A percentile compares a stretch with the other conserved stretches of the same genome.
These are phyloP conservation scores for Thyatira batis DNA, from an alignment of 2,888 invertebrate genomes.

Conservation along the genomic window DNA sequence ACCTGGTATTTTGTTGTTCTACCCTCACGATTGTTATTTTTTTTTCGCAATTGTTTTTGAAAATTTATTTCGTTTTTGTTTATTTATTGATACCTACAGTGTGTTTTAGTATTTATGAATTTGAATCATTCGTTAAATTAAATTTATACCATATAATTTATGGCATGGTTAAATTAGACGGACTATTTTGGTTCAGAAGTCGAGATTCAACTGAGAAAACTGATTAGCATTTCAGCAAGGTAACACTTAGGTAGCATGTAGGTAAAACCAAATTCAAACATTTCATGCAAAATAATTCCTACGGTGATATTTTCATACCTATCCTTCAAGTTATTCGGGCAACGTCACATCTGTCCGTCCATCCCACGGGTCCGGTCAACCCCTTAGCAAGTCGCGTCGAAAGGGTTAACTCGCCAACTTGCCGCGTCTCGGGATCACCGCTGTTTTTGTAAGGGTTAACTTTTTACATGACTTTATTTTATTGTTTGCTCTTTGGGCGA, in stretches of 20 bases:
- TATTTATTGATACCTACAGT: background rate
- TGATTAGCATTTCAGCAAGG: no score
- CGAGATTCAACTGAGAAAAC: no score
- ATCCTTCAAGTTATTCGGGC: background rate
- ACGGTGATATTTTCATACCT: background rate
- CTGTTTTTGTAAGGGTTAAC: background rate
- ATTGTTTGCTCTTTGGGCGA: background rate
- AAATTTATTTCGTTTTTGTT: no score
- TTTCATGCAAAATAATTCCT: background rate
- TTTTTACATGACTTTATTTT: slow-evolving; percentile 9
- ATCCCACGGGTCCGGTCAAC: slow-evolving; percentile 1
- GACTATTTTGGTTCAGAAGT: no score
- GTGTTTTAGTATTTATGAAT: no score
- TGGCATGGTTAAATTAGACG: no score
- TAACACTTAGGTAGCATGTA: no score
- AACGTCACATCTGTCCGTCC: slow-evolving; percentile 16
- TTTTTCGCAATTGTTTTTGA: background rate
- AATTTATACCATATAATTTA: no score
- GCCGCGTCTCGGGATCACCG: slow-evolving; percentile 10
- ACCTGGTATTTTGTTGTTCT: slow-evolving; percentile 18
- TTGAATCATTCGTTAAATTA: no score
- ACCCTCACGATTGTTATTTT: slow-evolving; percentile 2
- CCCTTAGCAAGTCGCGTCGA: slow-evolving; percentile 5
- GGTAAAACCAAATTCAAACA: no score
- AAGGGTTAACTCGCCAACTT: slow-evolving; percentile 20